A percentile compares a stretch with the other conserved stretches of the same genome.
These are phyloP conservation scores for Diadegma fenestrale DNA, from an alignment of 2,888 invertebrate species.

Conservation along the genomic window DNA sequence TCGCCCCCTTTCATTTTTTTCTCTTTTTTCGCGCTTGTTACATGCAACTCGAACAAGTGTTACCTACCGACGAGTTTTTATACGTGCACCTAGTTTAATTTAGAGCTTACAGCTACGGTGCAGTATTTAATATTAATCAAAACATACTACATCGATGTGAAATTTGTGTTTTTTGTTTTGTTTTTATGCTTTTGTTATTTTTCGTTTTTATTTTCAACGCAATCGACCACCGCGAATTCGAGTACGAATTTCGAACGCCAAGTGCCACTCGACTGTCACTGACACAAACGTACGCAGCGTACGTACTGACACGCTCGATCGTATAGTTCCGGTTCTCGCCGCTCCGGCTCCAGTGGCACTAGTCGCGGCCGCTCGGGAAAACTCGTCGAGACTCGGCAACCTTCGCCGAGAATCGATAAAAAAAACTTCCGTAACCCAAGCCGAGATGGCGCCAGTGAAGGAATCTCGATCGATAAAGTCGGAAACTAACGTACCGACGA, in stretches of 20 bases:
- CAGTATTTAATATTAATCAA: slow-evolving; percentile 30
- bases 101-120: slow-evolving; percentile 43
- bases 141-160: slow-evolving; percentile 64
- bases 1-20: slow-evolving; percentile 7
- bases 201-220: slow-evolving; percentile 4
- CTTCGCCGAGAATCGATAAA: slow-evolving; percentile 81
- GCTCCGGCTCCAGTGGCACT: slow-evolving; percentile 12
- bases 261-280: slow-evolving; percentile 40
- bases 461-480: not conserved
- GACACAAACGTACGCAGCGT: slow-evolving; percentile 10
- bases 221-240: slow-evolving; percentile 18
- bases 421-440: slow-evolving; percentile 32
- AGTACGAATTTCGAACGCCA: slow-evolving; percentile 39
- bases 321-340: not conserved
- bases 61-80: slow-evolving; percentile 33
- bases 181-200: not conserved
- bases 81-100: slow-evolving; percentile 35
- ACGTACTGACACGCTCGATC: slow-evolving; percentile 41
- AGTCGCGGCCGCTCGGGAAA: slow-evolving; percentile 3
- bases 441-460: slow-evolving; percentile 17
- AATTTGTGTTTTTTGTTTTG: slow-evolving; percentile 15
- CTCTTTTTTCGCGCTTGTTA: slow-evolving; percentile 12
- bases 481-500: slow-evolving; percentile 1
- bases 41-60: slow-evolving; percentile 13
- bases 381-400: slow-evolving; percentile 72